Evolutionary conservation across 1,140 invertebrate genomes (phyloP).

Genomic region (Mercenaria mercenaria): DNA sequence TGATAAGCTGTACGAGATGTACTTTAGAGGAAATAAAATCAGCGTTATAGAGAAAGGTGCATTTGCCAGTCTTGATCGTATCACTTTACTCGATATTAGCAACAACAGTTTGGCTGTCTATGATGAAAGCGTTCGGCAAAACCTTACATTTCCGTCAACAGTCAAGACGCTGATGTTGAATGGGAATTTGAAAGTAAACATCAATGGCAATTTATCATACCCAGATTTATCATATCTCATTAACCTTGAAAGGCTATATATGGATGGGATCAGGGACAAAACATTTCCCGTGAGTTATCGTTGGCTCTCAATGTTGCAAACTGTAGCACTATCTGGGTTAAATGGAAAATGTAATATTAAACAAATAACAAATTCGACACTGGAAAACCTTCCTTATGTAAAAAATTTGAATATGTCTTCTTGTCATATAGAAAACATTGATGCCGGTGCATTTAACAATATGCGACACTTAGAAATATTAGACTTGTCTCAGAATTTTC

Average conservation of each 20-base stretch:
- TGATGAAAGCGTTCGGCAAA: too few relatives aligned
- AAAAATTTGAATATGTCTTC: conserved; percentile 3
- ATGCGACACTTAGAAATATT: conserved; percentile 21
- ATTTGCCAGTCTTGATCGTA: not conserved
- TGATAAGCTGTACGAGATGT: not conserved
- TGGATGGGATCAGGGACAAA: not conserved
- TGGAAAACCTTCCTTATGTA: not conserved
- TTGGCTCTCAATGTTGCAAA: not conserved
- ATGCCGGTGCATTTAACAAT: conserved; percentile 31
- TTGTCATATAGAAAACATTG: conserved; percentile 22
- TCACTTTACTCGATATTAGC: not conserved
- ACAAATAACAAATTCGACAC: not conserved
- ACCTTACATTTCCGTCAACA: too few relatives aligned
- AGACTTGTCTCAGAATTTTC: conserved; percentile 37
- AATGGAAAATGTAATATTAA: not conserved
- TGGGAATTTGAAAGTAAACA: too few relatives aligned
- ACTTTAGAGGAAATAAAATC: not conserved
- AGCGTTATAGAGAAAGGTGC: not conserved
- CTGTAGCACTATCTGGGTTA: not conserved
- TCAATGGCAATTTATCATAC: not conserved
- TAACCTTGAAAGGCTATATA: not conserved
- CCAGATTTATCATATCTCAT: not conserved
- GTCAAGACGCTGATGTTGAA: too few relatives aligned
- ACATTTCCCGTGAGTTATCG: not conserved
- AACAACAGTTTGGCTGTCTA: not conserved